Conservation (phyloP, 2,113 vertebrate genomes). For the Anolis sagrei region DNA sequence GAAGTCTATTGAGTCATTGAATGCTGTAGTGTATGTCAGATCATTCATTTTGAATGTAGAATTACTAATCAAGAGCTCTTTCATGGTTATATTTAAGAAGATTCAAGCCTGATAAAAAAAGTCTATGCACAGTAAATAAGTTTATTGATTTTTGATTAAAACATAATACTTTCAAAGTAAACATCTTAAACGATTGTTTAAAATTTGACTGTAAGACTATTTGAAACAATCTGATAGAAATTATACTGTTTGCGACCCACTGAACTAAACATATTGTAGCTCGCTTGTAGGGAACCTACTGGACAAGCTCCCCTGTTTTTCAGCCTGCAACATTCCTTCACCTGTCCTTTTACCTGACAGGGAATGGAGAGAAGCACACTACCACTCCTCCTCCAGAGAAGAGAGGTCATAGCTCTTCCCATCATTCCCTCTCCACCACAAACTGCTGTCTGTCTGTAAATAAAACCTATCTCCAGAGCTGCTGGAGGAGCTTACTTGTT, state of each 20-base stretch:
- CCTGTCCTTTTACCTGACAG: too few relatives aligned
- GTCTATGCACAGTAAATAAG: too few relatives aligned
- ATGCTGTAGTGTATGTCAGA: neutral
- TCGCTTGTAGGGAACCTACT: neutral
- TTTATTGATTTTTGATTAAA: neutral
- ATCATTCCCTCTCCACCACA: too few relatives aligned
- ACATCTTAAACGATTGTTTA: neutral
- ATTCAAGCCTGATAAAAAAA: neutral
- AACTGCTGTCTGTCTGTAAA: too few relatives aligned
- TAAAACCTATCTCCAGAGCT: too few relatives aligned
- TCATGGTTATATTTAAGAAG: neutral
- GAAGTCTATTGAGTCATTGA: neutral
- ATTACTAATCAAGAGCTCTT: neutral
- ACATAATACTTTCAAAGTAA: neutral
- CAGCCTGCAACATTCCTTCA: too few relatives aligned
- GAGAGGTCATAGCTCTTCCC: too few relatives aligned
- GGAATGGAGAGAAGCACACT: too few relatives aligned
- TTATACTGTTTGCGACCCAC: too few relatives aligned
- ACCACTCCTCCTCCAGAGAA: too few relatives aligned
- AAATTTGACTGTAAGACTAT: neutral
- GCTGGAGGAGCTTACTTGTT: too few relatives aligned
- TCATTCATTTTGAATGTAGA: neutral
- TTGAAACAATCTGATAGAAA: neutral
- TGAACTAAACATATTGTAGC: neutral
- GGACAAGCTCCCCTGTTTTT: too few relatives aligned